phyloP scores from a whole-genome alignment of 2,113 vertebrate genomes.

The Pelecanus crispus region DNA sequence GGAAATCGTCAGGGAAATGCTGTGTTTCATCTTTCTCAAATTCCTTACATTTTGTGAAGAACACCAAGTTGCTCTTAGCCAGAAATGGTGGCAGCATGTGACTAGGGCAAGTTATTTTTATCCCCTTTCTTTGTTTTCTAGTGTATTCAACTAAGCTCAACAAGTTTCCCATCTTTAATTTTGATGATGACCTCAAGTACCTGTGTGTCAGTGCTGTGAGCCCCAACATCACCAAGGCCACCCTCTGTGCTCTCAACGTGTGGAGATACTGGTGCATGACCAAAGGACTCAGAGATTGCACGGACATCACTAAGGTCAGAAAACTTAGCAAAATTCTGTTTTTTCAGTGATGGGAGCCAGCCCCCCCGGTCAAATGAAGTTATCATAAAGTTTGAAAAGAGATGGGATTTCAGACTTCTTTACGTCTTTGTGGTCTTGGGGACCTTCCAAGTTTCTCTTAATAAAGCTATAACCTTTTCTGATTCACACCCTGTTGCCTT shows the following conservation, averaged over 20 bases:
- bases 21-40: not conserved
- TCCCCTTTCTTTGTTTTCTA: conserved; percentile 59
- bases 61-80: not conserved
- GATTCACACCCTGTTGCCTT: not conserved
- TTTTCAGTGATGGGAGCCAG: not conserved
- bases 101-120: conserved; percentile 11
- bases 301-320: conserved; percentile 60
- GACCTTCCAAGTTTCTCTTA: not conserved
- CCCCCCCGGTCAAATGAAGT: not conserved
- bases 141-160: conserved; percentile 65
- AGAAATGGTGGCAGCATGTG: not conserved
- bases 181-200: conserved; percentile 58
- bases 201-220: conserved; percentile 57
- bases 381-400: not conserved
- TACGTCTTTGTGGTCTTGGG: not conserved
- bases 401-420: not conserved
- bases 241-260: conserved; percentile 12
- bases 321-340: not conserved
- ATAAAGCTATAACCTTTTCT: not conserved
- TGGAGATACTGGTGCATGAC: conserved; percentile 64
- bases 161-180: conserved; percentile 67
- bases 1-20: not conserved
- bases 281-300: conserved; percentile 57
- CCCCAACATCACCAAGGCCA: conserved; percentile 60
- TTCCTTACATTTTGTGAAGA: not conserved